Base-by-base conservation (phyloP, 2,113 vertebrate genomes). In the Conger conger region DNA sequence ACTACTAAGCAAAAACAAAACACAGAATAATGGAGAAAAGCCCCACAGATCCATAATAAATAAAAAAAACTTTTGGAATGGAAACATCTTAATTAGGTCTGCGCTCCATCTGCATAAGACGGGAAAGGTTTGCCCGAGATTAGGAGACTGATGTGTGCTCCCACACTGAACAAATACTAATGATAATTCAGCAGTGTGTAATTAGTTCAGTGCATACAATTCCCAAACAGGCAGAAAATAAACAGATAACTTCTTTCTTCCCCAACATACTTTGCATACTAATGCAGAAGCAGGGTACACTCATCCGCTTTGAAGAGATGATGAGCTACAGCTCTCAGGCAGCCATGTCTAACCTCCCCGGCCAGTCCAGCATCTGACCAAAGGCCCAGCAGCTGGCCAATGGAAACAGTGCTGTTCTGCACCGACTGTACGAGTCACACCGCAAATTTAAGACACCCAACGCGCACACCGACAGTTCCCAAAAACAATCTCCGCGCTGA, bases 31-130 rank as follows among this genome's bases (percentile, higher is more conserved):
- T 1, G 37, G 20, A 17, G 80, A 77, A 42, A 30, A 82, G n/a
- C 23, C 16, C 40, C 13, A 73, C 11, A 63, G n/a, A 86, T 53
- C 78, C 35, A 83, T 83, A 83, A 79, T 85, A 82, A 84, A 84
- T 77, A 53, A 45, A 35, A 87, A 27, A 35, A 87, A 27, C 63
- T 45, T 76, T 0, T n/a, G n/a, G n/a, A n/a, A n/a, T n/a, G 83
- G 82, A 68, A 20, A 81, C 38, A 82, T 85, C 27, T 73, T 90
- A 87, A 91, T 90, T 84, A 90, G 85, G 80, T 57, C 0, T 15
- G 79, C 53, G 83, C 42, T 88, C 27, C 57, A 40, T 86, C 60
- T 82, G 60, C 36, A 42, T 57, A 80, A n/a, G 80, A 54, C 76
- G 77, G 83, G 76, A 84, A n/a, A 35, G 68, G 50, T 53, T 78